phyloP scores from a whole-genome alignment of 23 tunicate species.

The Oikopleura vanhoeffeni region DNA sequence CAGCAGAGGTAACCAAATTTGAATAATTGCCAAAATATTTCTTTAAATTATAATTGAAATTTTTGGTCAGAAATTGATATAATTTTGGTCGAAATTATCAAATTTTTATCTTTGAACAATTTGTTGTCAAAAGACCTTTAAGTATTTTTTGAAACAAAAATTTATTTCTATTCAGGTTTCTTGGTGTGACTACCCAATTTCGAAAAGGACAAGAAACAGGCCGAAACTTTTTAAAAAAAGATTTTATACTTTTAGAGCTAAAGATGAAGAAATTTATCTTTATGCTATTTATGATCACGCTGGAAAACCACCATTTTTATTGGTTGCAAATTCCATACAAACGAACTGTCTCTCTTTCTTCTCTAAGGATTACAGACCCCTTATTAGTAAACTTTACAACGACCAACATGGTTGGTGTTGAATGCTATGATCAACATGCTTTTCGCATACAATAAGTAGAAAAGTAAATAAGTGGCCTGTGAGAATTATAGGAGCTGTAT shows the following conservation, averaged over 20 bases:
- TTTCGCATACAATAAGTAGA: neutral
- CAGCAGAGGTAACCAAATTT: too few species aligned
- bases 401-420: neutral
- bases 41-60: too few species aligned
- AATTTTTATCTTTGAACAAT: too few species aligned
- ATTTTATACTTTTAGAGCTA: neutral
- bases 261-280: neutral
- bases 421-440: neutral
- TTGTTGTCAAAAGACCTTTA: too few species aligned
- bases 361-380: neutral
- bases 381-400: neutral
- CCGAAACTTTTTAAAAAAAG: neutral
- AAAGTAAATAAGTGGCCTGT: neutral
- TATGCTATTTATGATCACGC: neutral
- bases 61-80: too few species aligned
- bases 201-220: too few species aligned
- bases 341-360: neutral
- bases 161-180: too few species aligned
- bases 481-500: neutral
- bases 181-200: too few species aligned
- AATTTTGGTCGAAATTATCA: too few species aligned
- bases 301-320: neutral
- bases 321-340: neutral
- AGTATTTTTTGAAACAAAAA: too few species aligned
- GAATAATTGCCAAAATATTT: too few species aligned